Evolutionary conservation across 2,113 vertebrate species (phyloP), one percentile per base, ranked within the genome.

Genomic region (Scytalopus superciliaris): DNA sequence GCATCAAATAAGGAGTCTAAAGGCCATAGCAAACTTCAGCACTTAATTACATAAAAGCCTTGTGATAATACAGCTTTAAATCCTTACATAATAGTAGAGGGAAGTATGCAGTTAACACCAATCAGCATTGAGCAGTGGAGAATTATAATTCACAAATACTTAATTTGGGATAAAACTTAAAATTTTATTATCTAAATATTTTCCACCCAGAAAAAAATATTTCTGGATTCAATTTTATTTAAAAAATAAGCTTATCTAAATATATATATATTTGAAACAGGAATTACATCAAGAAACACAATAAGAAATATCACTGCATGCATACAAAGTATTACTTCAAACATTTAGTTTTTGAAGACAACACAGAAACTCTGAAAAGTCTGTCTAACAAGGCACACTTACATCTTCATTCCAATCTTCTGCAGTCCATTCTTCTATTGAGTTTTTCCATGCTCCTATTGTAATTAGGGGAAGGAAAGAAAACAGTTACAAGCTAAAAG

Each of bases 331-430:
- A 67, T 56, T 85, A 67, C 15, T 78, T 67, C 2, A 3, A 56
- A 66, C 12, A 73, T 55, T 57, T 24, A 35, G 11, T 35, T 81
- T 82, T 63, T 55, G 44, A 70, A 83, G 55, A 72, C 66, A 83
- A 76, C 5, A 42, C 28, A 80, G 14, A 78, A 62, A 64, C 18
- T 76, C 16, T 74, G 56, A 28, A 63, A 52, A 89, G 35, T 55
- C 53, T 49, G 66, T 35, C 22, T 69, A 83, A 64, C 22, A 64
- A 63, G 40, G 63, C 33, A 90, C 37, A 97, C 98, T 98, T 97
- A 99, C 99, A 97, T 99, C 99, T 98, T 99, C 99, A 96, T 98
- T 99, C 99, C 99, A 99, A 66, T 99, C 99, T 94, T 99, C 99
- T 42, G 99, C 93, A 70, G 98, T 98, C 99, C 99, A 99, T 75